Base-by-base conservation (phyloP, 2,797 vertebrate species). In the Scolopax rusticola region DNA sequence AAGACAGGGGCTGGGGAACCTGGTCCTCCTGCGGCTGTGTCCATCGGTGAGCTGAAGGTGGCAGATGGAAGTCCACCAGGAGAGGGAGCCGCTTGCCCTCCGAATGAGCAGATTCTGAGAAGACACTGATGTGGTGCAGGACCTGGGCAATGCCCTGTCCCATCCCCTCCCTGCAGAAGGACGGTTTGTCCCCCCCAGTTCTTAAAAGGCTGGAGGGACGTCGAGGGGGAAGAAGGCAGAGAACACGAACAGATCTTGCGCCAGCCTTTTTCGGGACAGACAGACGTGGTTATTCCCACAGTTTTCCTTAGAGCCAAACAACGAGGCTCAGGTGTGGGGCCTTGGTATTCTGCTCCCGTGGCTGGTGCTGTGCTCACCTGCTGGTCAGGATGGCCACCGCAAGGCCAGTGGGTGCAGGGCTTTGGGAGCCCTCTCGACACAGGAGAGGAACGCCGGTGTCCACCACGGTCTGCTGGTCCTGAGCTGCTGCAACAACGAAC, bases 61-160 rank as follows among this genome's bases (percentile, higher is more conserved):
- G 82, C 36, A 33, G 67, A 15, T 33, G 33, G 10, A 6, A 75
- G 27, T 38, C 11, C 11, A 14, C 89, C 93, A 77, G 93, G 90
- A 96, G 95, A 87, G 91, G 96, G 95, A 87, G 83, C 94, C 53
- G 77, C 85, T 56, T 43, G 77, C 63, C 48, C 87, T 90, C 36
- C 0, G n/a, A 14, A 79, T 51, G 40, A 86, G 61, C 50, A 15
- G 36, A 36, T 36, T 36, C 36, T 36, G 36, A 36, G 36, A 36
- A 15, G 59, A 5, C 8, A 3, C 2, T 0, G 65, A 2, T 7
- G 53, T 1, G 56, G 5, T 2, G 1, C 43, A 4, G 41, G 16
- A 8, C 8, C 28, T 3, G 82, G 30, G 23, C 65, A 12, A 11
- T 40, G 63, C 47, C 43, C 40, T 21, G 65, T 38, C 50, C 60